Percentiles rank a stretch among this genome's conserved stretches.
Evolutionary conservation across 30 jellyfish, hydroid and myxozoan genomes (phyloP).

Genomic region (Hydractinia echinata): DNA sequence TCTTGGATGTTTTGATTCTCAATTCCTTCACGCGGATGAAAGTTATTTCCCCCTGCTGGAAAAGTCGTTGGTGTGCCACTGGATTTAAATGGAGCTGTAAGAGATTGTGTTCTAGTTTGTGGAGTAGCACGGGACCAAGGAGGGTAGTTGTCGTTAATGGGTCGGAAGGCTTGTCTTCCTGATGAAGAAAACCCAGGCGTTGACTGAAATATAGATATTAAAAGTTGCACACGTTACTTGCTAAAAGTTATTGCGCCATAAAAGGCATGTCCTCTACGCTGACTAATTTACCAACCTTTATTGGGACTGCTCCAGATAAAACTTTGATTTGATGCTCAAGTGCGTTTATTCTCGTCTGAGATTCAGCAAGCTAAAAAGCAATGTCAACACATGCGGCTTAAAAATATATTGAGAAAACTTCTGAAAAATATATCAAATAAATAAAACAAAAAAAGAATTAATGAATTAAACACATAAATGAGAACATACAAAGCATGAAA

Average conservation of each 20-base stretch:
- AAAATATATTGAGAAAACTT: not conserved
- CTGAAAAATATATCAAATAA: not conserved
- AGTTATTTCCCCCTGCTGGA: not conserved
- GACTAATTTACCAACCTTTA: slow-evolving; percentile 45
- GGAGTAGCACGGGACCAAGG: slow-evolving; percentile 36
- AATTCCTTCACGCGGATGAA: slow-evolving; percentile 31
- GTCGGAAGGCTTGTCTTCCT: slow-evolving; percentile 26
- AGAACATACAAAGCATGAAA: not conserved
- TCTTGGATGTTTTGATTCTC: slow-evolving; percentile 27
- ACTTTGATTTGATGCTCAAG: slow-evolving; percentile 80
- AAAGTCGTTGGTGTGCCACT: not conserved
- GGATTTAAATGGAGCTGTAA: not conserved
- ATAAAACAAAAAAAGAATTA: not conserved
- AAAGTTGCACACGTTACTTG: too few relatives aligned
- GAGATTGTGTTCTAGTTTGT: not conserved
- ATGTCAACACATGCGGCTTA: not conserved
- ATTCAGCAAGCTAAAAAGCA: slow-evolving; percentile 85
- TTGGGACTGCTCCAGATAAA: slow-evolving; percentile 59
- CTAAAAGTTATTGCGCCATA: not conserved
- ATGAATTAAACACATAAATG: not conserved
- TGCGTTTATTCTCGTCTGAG: slow-evolving; percentile 82
- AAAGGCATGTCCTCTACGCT: not conserved
- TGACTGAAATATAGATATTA: not conserved
- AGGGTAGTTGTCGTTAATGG: slow-evolving; percentile 4
- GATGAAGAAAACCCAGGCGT: slow-evolving; percentile 14